Conservation (phyloP, 2,797 vertebrate genomes). For the Cephalopachus bancanus region DNA sequence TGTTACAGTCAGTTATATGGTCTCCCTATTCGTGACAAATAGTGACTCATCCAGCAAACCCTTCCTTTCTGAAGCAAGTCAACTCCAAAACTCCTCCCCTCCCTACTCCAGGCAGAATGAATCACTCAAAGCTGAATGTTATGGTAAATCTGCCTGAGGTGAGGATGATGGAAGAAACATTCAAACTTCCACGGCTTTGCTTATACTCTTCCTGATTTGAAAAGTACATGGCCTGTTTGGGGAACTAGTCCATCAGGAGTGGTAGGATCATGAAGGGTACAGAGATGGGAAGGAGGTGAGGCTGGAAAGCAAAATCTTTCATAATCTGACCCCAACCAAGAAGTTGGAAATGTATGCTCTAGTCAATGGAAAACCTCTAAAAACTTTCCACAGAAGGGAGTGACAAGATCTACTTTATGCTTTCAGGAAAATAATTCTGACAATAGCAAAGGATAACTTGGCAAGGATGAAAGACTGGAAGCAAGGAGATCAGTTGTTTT, state of each 20-base stretch:
- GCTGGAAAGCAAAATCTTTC: not conserved
- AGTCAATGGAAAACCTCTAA: conserved; percentile 37
- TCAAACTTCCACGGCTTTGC: not conserved
- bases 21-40: not conserved
- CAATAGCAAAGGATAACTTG: not conserved
- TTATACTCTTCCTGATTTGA: not conserved
- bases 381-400: not conserved
- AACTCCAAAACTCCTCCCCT: not conserved
- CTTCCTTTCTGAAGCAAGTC: not conserved
- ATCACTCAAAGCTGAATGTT: not conserved
- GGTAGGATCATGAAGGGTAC: not conserved
- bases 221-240: not conserved
- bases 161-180: not conserved
- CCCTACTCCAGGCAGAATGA: not conserved
- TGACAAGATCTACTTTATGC: not conserved
- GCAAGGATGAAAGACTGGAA: not conserved
- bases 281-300: not conserved
- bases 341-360: not conserved
- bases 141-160: not conserved
- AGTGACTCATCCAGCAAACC: not conserved
- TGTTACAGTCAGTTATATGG: not conserved
- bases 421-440: not conserved
- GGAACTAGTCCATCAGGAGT: not conserved
- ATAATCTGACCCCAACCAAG: not conserved
- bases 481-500: not conserved